A percentile compares a stretch with the other conserved stretches of the same genome.
These are phyloP conservation scores for Pseudochirops corinnae DNA, from an alignment of 2,797 vertebrate species.

Conservation along the genomic window DNA sequence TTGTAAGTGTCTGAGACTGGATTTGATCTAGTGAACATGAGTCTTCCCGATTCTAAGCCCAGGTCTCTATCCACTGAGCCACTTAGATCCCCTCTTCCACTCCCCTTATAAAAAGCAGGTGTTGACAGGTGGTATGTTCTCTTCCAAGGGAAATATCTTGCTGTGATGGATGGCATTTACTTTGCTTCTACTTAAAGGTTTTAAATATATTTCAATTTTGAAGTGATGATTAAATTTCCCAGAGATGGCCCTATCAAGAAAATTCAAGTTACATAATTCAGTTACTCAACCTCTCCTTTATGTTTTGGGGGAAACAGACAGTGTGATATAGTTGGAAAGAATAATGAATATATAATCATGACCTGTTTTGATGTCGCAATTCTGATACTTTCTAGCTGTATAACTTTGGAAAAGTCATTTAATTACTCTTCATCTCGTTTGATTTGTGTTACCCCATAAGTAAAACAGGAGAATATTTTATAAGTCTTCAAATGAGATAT, in stretches of 20 bases:
- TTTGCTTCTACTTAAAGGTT: neutral
- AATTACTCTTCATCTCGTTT: neutral
- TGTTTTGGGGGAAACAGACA: neutral
- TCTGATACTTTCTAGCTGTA: neutral
- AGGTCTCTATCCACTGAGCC: neutral
- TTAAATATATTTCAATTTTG: neutral
- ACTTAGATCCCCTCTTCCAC: neutral
- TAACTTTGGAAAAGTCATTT: neutral
- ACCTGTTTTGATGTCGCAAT: neutral
- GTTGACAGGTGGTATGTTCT: conserved; percentile 72
- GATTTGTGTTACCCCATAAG: neutral
- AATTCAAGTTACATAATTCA: neutral
- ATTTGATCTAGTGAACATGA: too few relatives aligned
- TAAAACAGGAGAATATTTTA: neutral
- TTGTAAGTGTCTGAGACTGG: too few relatives aligned
- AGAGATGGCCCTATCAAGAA: neutral
- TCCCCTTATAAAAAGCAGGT: conserved; percentile 53
- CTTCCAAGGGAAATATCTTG: conserved; percentile 4
- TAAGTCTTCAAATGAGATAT: neutral
- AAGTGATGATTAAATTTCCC: neutral
- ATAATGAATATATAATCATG: neutral
- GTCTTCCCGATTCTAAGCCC: neutral
- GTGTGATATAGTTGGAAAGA: neutral
- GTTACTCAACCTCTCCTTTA: neutral
- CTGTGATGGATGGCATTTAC: conserved; percentile 11